Evolutionary conservation across 2,797 vertebrate genomes (phyloP), one percentile per base, ranked within the genome.

Genomic region (Pangasius larnaudii): DNA sequence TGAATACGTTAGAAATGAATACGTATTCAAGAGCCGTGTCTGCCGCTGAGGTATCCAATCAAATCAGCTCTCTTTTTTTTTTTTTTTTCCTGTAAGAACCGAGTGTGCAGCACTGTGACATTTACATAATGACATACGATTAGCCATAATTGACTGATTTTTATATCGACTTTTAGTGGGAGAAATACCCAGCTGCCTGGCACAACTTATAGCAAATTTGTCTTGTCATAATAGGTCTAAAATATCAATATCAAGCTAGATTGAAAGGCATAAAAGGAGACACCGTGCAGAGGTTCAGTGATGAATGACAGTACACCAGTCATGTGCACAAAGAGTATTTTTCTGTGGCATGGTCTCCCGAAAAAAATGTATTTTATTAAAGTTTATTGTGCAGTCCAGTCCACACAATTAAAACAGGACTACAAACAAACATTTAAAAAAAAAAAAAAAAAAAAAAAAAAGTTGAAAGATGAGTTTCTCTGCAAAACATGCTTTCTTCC

Each of bases 101-200:
- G 46, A 84, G 46, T 33, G 39, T 22, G 49, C 82, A 71, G 65
- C 46, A 71, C 27, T 22, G 63, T 22, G 42, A 36, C 82, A 67
- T 84, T 84, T 84, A 53, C 49, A 53, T 69, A 84, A 84, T 33
- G 82, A 24, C 2, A 56, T 69, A 53, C 36, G 63, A 69, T 84
- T 56, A 27, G 46, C 36, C 1, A 69, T 84, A 69, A 84, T 53
- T 27, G 82, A 56, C 63, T 33, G 65, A 71, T 84, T 84, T 84
- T 84, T 69, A 16, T 14, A 33, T 36, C 1, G 11, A 69, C 46
- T 14, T 69, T 53, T 53, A 33, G 10, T 24, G 19, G 18, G 53
- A 24, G 46, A 56, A 69, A 69, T 53, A 36, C n/a, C 11, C 19
- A 84, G 65, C 46, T 53, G 46, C 30, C 63, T 27, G 19, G 30